These are phyloP conservation scores for Leucophenga montana DNA, from an alignment of 2,888 invertebrate genomes.

Conservation along the genomic window DNA sequence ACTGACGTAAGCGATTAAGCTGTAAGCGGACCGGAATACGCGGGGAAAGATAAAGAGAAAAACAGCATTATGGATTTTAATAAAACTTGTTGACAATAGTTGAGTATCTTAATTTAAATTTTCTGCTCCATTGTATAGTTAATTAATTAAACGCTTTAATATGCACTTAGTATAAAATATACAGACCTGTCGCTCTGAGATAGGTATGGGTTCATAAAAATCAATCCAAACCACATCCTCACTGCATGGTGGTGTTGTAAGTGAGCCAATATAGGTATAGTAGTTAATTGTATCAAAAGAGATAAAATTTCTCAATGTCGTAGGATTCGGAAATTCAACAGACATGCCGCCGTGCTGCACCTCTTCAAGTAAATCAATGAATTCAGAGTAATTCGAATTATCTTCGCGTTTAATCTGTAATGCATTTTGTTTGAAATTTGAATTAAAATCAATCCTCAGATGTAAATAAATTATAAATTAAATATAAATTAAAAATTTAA, in stretches of 20 bases:
- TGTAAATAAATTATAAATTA: neutral
- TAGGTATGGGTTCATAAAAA: slow-evolving; percentile 81
- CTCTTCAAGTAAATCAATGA: slow-evolving; percentile 76
- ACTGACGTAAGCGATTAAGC: slow-evolving; percentile 82
- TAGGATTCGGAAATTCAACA: slow-evolving; percentile 74
- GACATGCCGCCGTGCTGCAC: slow-evolving; percentile 76
- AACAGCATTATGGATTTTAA: neutral
- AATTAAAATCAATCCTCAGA: neutral
- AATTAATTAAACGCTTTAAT: neutral
- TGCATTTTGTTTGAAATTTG: neutral
- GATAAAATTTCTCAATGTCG: slow-evolving; percentile 76
- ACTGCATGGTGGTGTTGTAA: slow-evolving; percentile 89
- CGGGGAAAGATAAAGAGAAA: slow-evolving; percentile 21
- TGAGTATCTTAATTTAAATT: too few species aligned
- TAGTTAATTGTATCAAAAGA: slow-evolving; percentile 77
- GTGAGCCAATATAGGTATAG: slow-evolving; percentile 88
- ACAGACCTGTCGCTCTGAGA: slow-evolving; percentile 80
- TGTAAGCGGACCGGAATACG: slow-evolving; percentile 69
- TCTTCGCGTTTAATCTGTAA: slow-evolving; percentile 49
- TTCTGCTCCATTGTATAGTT: too few species aligned
- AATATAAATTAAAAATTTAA: neutral
- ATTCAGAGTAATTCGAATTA: slow-evolving; percentile 76
- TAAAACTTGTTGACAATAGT: neutral
- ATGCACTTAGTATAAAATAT: too few species aligned
- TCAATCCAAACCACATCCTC: slow-evolving; percentile 92